Percentiles rank a stretch among this genome's conserved stretches.
phyloP scores from a whole-genome alignment of 2,888 invertebrate species.

The Hylaea fasciaria region DNA sequence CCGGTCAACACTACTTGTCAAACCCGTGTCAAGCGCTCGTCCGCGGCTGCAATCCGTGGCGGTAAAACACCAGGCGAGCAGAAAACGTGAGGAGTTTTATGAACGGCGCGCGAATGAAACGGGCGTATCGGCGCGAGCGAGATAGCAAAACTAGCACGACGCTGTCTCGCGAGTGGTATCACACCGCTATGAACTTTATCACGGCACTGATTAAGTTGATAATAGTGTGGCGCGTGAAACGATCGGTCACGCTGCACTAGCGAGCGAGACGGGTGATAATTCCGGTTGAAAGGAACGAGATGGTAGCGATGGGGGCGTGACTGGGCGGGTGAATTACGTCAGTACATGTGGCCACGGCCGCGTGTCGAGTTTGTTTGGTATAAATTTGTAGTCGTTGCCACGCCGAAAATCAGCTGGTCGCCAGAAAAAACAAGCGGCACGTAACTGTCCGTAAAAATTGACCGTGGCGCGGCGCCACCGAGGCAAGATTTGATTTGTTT shows the following conservation, averaged over 20 bases:
- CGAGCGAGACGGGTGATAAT: conserved; percentile 58
- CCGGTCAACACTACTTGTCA: conserved; percentile 74
- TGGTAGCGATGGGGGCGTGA: conserved; percentile 62
- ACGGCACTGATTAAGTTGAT: conserved; percentile 46
- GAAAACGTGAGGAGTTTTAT: conserved; percentile 56
- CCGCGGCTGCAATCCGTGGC: conserved; percentile 82
- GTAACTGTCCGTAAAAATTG: conserved; percentile 44
- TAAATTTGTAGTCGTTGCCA: conserved; percentile 67
- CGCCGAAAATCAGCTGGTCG: conserved; percentile 80
- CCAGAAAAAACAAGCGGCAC: conserved; percentile 59
- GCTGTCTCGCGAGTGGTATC: conserved; percentile 43
- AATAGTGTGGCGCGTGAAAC: conserved; percentile 43
- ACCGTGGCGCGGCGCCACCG: conserved; percentile 38
- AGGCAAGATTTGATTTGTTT: conserved; percentile 21
- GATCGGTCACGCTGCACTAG: conserved; percentile 69
- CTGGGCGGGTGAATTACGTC: conserved; percentile 64
- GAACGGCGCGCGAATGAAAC: conserved; percentile 52
- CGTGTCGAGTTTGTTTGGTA: conserved; percentile 67
- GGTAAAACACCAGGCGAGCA: conserved; percentile 82
- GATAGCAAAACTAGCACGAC: conserved; percentile 47
- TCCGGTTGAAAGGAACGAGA: conserved; percentile 57
- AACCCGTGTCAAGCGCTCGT: conserved; percentile 78
- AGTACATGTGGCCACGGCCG: conserved; percentile 70
- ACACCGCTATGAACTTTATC: conserved; percentile 54
- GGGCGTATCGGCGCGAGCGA: conserved; percentile 53